phyloP scores from a whole-genome alignment of 2,888 invertebrate species.

The Eudemis profundana region DNA sequence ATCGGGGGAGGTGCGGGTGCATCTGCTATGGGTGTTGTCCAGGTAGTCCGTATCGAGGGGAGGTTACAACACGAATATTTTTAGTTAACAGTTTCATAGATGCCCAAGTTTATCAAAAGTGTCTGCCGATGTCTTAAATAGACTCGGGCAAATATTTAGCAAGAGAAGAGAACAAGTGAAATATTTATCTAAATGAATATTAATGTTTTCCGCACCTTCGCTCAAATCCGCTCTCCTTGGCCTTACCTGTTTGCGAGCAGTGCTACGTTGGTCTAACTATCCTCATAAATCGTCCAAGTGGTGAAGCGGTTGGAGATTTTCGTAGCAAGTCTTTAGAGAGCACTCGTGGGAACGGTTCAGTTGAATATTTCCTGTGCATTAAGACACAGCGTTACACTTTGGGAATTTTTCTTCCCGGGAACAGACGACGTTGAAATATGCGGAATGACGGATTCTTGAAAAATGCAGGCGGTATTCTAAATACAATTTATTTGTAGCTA shows the following conservation, averaged over 20 bases:
- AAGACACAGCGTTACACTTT: constrained; percentile 51
- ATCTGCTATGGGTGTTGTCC: constrained; percentile 49
- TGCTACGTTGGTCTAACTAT: constrained; percentile 70
- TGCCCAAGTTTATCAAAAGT: too few relatives aligned
- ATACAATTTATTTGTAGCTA: neutral
- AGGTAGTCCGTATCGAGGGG: constrained; percentile 9
- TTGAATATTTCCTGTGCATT: constrained; percentile 70
- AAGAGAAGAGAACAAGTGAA: neutral
- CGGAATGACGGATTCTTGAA: constrained; percentile 26
- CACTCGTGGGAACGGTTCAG: constrained; percentile 65
- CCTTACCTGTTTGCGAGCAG: constrained; percentile 62
- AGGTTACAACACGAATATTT: constrained; percentile 1
- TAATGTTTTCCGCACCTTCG: constrained; percentile 9
- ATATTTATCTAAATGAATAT: neutral
- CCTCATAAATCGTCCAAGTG: constrained; percentile 72
- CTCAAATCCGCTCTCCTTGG: constrained; percentile 22
- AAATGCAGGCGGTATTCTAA: constrained; percentile 22
- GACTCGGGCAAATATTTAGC: too few relatives aligned
- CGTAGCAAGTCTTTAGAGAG: constrained; percentile 66
- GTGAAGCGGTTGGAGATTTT: constrained; percentile 68
- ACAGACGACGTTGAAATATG: constrained; percentile 27
- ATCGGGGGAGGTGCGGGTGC: constrained; percentile 49
- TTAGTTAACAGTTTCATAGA: too few relatives aligned
- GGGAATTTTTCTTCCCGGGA: constrained; percentile 33
- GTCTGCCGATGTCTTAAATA: too few relatives aligned